Evolutionary conservation across 1,140 invertebrate genomes (phyloP), one percentile per base, ranked within the genome.

Genomic region (Psix sp.): DNA sequence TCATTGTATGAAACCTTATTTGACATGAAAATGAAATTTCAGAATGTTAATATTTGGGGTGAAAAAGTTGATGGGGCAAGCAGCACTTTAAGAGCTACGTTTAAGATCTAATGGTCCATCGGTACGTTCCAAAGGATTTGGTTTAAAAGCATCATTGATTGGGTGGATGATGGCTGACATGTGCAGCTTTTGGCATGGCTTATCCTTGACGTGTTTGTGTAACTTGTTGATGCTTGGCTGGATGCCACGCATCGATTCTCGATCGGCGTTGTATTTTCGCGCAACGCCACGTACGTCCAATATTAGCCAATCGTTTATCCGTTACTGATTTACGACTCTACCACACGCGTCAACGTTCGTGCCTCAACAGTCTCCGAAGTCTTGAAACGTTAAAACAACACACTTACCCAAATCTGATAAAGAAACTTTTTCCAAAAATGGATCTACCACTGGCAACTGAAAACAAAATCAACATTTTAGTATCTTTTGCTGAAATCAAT

Each of bases 401-500:
- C 7, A 92, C 93, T 94, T 87, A 95, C 94, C 93, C 79, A 95
- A 89, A 89, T 95, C 94, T 16, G 92, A 93, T 42, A 94, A 88
- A 78, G 91, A 94, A 74, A 95, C 92, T 89, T 95, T 95, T 84
- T 96, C 94, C 84, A 96, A 84, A 86, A 96, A 96, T 15, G 94
- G 94, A 88, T 96, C 94, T 13, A 93, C 94, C 5, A 94, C 93
- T 33, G 95, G 94, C 79, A 96, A 89, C 95, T 96, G 90, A 36
- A 94, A 94, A 46, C 76, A 11, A 71, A 29, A 24, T 4, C 21
- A 24, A 24, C 4, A 24, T 4, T 24, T 24, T 5, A 24, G 4
- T 24, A 5, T 24, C 21, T 24, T 24, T 5, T 24, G 9, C 4
- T 9, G 9, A 24, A 24, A 29, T 7, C 13, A 43, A 29, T 26